Base-by-base conservation (phyloP, 2,888 invertebrate genomes). In the Dascillus cervinus region DNA sequence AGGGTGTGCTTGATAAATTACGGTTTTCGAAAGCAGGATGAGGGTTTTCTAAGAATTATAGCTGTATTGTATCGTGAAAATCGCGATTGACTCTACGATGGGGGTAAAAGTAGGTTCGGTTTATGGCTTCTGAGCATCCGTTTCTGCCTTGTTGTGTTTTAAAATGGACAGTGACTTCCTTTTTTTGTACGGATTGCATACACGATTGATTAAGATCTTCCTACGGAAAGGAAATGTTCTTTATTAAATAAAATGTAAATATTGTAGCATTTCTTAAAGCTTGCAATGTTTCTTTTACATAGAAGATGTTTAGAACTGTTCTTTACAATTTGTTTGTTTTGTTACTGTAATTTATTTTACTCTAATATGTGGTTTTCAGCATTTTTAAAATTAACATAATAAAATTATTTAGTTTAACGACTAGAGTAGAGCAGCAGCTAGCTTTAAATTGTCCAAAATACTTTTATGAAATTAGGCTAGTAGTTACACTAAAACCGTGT, bases 71-170 rank as follows among this genome's bases (percentile, higher is more conserved):
- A 22, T 21, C 22, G 14, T 29, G 26, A 30, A 35, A 27, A 31
- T 13, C 32, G 36, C 36, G 36, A 36, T 36, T 36, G 36, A 32
- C 36, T 36, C 36, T 36, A 19, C 28, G 24, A 27, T 10, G 37
- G 34, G 41, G 41, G 41, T 41, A 41, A 38, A 34, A n/a, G n/a
- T 34, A 32, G 38, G 31, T 31, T 32, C 27, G 20, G 34, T 39
- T 34, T 35, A 39, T 35, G 28, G 39, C 32, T 39, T 39, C 35
- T 29, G 23, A 24, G 23, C 13, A 30, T 20, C 30, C 14, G 25
- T 30, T 35, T 34, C 25, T 11, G 11, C 20, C 8, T 26, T 29
- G 12, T 24, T 17, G 29, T 13, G n/a, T n/a, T n/a, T n/a, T 11
- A 17, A 26, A 11, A 8, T 21, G 11, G 11, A 34, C 17, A 14